Conservation (phyloP, 2,113 vertebrate species). For the Cebidichthys violaceus region DNA sequence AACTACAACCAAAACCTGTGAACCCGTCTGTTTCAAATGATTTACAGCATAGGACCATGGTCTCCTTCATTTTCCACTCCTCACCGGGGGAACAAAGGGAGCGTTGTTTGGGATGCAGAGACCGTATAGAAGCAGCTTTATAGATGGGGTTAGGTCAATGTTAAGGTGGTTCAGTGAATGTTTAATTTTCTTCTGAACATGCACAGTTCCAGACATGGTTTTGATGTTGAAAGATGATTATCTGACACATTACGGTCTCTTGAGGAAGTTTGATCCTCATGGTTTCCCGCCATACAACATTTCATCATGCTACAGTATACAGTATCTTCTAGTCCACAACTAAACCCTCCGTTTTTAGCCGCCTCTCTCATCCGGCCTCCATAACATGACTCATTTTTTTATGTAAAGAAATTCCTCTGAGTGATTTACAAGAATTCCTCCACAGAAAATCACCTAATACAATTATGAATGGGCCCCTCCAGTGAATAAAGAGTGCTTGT, state of each 20-base stretch:
- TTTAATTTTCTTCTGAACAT: constrained; percentile 38
- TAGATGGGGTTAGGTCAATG: constrained; percentile 54
- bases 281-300: constrained; percentile 18
- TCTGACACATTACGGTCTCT: constrained; percentile 30
- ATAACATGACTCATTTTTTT: constrained; percentile 53
- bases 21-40: constrained; percentile 74
- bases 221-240: constrained; percentile 59
- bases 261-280: constrained; percentile 36
- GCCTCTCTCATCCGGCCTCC: background rate
- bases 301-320: constrained; percentile 41
- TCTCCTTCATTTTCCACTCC: constrained; percentile 59
- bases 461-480: constrained; percentile 61
- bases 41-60: constrained; percentile 67
- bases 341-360: constrained; percentile 31
- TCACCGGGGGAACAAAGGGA: constrained; percentile 76
- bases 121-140: constrained; percentile 60
- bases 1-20: constrained; percentile 71
- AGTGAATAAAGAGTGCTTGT: constrained; percentile 45
- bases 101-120: constrained; percentile 69
- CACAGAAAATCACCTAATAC: constrained; percentile 63
- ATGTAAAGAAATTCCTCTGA: constrained; percentile 51
- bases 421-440: constrained; percentile 70
- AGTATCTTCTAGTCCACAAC: constrained; percentile 24
- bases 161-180: constrained; percentile 55
- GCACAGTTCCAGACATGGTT: constrained; percentile 47